phyloP scores from a whole-genome alignment of 2,113 vertebrate genomes.

The Halcyon malimbica region DNA sequence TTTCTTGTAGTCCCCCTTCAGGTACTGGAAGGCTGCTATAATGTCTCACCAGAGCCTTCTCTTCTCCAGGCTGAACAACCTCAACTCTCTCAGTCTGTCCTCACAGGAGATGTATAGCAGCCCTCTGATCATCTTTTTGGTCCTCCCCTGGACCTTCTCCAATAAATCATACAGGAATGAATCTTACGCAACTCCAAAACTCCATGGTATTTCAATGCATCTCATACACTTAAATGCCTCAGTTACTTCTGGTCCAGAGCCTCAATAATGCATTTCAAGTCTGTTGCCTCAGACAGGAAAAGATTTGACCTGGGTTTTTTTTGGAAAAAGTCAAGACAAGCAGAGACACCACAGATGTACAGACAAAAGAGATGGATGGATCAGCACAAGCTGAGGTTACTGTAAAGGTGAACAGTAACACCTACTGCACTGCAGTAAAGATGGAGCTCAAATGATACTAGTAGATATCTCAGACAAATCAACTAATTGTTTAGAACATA shows the following conservation, averaged over 20 bases:
- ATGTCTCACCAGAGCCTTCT: no score
- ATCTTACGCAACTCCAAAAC: neutral
- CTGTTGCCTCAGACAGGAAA: neutral
- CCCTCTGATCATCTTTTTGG: no score
- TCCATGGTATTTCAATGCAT: neutral
- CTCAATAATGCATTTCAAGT: neutral
- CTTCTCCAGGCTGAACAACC: no score
- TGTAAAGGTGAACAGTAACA: neutral
- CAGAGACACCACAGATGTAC: neutral
- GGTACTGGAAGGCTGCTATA: no score
- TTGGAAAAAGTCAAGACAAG: neutral
- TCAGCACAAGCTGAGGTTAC: neutral
- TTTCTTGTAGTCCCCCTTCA: no score
- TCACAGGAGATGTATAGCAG: no score
- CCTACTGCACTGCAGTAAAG: neutral
- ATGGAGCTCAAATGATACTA: neutral
- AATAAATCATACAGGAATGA: neutral
- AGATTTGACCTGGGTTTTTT: neutral
- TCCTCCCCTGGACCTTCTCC: no score
- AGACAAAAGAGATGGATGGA: neutral
- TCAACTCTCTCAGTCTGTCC: no score
- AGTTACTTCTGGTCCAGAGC: neutral
- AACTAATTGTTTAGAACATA: neutral
- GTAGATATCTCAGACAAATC: neutral
- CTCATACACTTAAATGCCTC: neutral